Conservation (phyloP, 1,140 invertebrate genomes). For the Eciton burchellii region DNA sequence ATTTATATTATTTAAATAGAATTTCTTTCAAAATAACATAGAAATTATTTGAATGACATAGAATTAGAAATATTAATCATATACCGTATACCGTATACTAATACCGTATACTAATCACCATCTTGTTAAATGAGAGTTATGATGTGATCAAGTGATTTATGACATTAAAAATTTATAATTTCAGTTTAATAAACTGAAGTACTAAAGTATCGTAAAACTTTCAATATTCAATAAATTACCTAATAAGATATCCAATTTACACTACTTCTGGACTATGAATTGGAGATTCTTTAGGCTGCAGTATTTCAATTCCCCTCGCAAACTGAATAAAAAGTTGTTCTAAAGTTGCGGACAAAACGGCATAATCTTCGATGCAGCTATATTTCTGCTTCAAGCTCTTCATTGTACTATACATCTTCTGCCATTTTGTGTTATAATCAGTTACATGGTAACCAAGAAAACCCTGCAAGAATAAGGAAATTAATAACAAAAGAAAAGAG, state of each 20-base stretch:
- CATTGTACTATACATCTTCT: constrained; percentile 82
- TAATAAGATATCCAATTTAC: constrained; percentile 18
- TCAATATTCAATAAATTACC: no score
- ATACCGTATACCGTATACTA: no score
- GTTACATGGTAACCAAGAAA: constrained; percentile 82
- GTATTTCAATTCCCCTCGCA: constrained; percentile 75
- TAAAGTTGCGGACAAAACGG: constrained; percentile 82
- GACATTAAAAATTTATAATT: background rate
- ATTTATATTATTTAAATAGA: constrained; percentile 9
- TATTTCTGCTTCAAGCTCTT: constrained; percentile 79
- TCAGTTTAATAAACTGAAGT: background rate
- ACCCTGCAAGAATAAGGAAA: constrained; percentile 72
- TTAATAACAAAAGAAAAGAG: background rate
- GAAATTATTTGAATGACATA: background rate
- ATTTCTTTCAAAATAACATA: background rate
- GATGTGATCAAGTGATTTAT: background rate
- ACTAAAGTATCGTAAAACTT: no score
- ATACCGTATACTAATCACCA: background rate
- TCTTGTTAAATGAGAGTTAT: background rate
- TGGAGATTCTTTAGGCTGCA: background rate
- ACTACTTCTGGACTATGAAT: constrained; percentile 23
- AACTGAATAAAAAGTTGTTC: constrained; percentile 84
- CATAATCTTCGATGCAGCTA: constrained; percentile 82
- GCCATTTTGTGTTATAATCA: constrained; percentile 80
- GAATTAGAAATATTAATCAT: background rate